Evolutionary conservation across 64 coral and sea anemone genomes (phyloP).

Genomic region (Porites australiensis): DNA sequence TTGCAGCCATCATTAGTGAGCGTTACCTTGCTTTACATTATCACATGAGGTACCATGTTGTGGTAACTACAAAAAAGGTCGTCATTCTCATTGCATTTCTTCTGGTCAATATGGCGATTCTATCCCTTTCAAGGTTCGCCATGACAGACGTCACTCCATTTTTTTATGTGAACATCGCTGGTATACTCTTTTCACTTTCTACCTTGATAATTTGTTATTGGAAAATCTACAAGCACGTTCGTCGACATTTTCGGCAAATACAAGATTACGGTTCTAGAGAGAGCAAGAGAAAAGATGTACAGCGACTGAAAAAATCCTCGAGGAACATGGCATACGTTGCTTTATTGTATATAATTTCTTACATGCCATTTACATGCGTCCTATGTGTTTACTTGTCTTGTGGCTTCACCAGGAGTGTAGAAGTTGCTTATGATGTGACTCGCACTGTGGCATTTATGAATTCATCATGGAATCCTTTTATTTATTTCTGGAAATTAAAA

Average conservation of each 20-base stretch:
- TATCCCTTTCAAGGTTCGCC: not conserved
- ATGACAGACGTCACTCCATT: not conserved
- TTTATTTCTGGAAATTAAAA: not conserved
- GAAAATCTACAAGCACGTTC: not conserved
- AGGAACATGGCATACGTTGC: constrained; percentile 47
- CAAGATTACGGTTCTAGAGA: not conserved
- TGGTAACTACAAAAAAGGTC: not conserved
- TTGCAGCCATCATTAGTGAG: constrained; percentile 18
- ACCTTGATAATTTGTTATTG: not conserved
- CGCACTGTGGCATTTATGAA: constrained; percentile 11
- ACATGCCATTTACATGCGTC: too few relatives aligned
- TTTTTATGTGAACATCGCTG: not conserved
- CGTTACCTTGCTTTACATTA: constrained; percentile 33
- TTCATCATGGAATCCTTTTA: constrained; percentile 34
- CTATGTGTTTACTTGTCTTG: not conserved
- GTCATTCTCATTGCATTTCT: not conserved
- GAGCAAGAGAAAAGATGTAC: not conserved
- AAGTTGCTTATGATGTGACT: constrained; percentile 46
- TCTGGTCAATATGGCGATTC: not conserved
- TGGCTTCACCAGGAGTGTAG: not conserved
- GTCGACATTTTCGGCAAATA: not conserved
- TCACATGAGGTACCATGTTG: constrained; percentile 21
- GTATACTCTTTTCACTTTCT: not conserved
- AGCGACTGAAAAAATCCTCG: constrained; percentile 16
- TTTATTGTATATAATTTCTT: not conserved